Evolutionary conservation across 2,113 vertebrate genomes (phyloP), one percentile per base, ranked within the genome.

Genomic region (Osmerus mordax): DNA sequence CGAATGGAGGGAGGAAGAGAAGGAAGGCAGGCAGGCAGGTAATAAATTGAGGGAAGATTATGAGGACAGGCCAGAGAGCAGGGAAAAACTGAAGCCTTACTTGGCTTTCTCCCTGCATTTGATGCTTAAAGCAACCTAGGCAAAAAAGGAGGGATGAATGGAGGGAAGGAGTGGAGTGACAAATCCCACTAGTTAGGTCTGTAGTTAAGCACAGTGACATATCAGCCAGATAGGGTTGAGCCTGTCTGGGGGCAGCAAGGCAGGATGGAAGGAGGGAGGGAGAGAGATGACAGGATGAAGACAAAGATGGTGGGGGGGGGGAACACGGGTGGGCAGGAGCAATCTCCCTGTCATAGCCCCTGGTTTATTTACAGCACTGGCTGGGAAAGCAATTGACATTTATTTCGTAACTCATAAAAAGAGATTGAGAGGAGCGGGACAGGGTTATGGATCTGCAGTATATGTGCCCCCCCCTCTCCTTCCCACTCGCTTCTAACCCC

Each of bases 331-430:
- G 41, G 21, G 65, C 78, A 72, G 73, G 75, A 23, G 77, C 87
- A 56, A 79, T 67, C 76, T 70, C 80, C 76, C 67, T 16, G 53
- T 53, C 63, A 72, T 75, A 60, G 60, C 77, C 77, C 79, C 79
- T 14, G 62, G 76, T 82, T 83, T 84, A 86, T 89, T 87, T 86
- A 87, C 81, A 76, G 85, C 81, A 70, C 69, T 23, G 5, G 73
- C 69, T 23, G 21, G 36, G 67, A 77, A 81, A 84, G 82, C 86
- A 87, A 85, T 81, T 80, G 82, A 83, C 84, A 82, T 87, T 90
- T 87, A 90, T 78, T 84, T 84, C 83, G 73, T 84, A 77, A 88
- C 83, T 82, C 82, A 82, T 88, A 88, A 85, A 90, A 90, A 82
- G 73, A 87, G 87, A 90, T 88, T 89, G 88, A 90, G 80, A 83